Evolutionary conservation across 2,113 vertebrate species (phyloP), one percentile per base, ranked within the genome.

Genomic region (Tachysurus fulvidraco): DNA sequence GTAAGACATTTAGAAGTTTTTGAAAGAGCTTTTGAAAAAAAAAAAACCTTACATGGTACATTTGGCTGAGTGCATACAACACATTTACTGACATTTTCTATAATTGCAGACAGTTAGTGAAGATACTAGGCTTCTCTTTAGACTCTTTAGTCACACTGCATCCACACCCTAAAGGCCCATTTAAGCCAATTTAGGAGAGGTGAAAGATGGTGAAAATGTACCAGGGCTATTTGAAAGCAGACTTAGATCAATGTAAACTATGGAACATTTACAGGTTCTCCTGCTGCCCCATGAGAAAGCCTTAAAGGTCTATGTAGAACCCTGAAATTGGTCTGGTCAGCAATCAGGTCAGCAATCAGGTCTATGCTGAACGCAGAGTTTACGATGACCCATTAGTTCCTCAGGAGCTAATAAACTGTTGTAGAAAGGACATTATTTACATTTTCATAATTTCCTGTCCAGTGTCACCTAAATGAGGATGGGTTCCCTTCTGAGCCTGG

Each of bases 101-200:
- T 74, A 87, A 91, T 91, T 89, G 85, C 52, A 73, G 81, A 89
- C 50, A 89, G 89, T 91, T 90, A 91, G 73, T 81, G 30, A 46
- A 90, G 73, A 84, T 59, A 50, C 83, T 87, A 83, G 87, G 54
- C 85, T 82, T 86, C 89, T 84, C 13, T 77, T 36, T 73, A 87
- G 85, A 87, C 5, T 60, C 52, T 91, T 89, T 90, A 25, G 81
- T 90, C 87, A 88, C 4, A 85, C 81, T 85, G 85, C 89, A 90
- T 88, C 80, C 87, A 83, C 88, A 90, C 90, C 73, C 87, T 85
- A 44, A 59, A 83, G 80, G 83, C 73, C 71, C 60, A 10, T 87
- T 83, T 30, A 76, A 87, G 52, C 81, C 81, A 36, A 36, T 36
- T 79, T 77, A 85, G 73, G 82, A 81, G n/a, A 79, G 28, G n/a